Percentiles rank a stretch among this genome's conserved stretches.
These are phyloP conservation scores for Notoglanidium macrostoma DNA, from an alignment of 2,797 vertebrate species.

Conservation along the genomic window DNA sequence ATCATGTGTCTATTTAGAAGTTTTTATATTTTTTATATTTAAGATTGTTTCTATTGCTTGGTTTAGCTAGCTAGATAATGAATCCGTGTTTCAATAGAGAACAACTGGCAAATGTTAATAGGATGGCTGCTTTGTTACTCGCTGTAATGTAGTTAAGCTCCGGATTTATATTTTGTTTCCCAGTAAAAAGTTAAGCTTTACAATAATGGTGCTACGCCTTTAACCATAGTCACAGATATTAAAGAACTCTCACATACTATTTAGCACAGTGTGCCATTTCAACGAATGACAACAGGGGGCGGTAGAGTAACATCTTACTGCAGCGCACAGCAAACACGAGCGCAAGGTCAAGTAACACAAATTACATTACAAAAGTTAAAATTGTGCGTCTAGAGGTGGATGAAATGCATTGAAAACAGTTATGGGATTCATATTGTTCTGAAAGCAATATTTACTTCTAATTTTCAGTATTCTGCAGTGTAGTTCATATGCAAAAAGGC, in stretches of 20 bases:
- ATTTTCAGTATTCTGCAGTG: neutral
- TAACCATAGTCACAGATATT: neutral
- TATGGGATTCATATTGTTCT: no score
- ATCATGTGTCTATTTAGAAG: neutral
- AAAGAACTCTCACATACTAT: no score
- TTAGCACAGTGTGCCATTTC: neutral
- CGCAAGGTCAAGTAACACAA: neutral
- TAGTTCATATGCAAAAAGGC: neutral
- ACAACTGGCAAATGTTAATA: neutral
- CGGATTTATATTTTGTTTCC: neutral
- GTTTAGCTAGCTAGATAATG: neutral
- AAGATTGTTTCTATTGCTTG: neutral
- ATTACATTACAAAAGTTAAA: neutral
- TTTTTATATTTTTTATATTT: neutral
- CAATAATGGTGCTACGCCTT: neutral
- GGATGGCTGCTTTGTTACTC: neutral
- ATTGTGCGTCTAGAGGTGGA: neutral
- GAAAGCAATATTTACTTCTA: neutral
- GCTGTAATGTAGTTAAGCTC: neutral
- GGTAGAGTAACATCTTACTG: neutral
- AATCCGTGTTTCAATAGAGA: neutral
- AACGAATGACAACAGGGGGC: conserved; percentile 16
- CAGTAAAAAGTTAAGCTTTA: neutral
- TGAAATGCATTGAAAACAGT: neutral
- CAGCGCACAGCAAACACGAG: neutral